phyloP scores from a whole-genome alignment of 2,797 vertebrate species.

The Tenualosa thibaudeaui region DNA sequence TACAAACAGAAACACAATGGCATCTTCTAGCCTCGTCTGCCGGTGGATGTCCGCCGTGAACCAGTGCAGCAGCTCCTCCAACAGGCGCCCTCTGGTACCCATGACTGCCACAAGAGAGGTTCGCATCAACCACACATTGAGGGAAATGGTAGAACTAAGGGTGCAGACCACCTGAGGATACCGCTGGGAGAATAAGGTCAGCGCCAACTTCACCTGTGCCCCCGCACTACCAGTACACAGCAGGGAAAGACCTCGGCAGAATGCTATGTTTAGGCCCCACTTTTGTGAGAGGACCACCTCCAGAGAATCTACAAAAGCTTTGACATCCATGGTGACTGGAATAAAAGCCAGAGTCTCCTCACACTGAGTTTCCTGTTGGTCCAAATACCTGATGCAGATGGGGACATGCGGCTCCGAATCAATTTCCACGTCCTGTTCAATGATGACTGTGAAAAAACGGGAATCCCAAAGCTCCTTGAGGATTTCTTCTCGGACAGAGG shows the following conservation, averaged over 20 bases:
- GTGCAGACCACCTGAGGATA: conserved; percentile 73
- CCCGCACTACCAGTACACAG: conserved; percentile 69
- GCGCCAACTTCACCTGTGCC: conserved; percentile 69
- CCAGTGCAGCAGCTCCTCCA: conserved; percentile 70
- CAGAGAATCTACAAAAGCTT: conserved; percentile 64
- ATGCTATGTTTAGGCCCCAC: conserved; percentile 79
- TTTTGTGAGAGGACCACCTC: conserved; percentile 73
- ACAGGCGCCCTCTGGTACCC: conserved; percentile 58
- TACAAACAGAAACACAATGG: conserved; percentile 66
- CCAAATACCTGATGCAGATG: conserved; percentile 75
- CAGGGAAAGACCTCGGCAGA: conserved; percentile 74
- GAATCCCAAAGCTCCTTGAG: conserved; percentile 76
- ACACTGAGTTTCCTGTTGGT: conserved; percentile 72
- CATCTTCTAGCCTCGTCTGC: conserved; percentile 71
- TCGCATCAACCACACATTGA: conserved; percentile 74
- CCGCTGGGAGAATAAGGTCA: conserved; percentile 66
- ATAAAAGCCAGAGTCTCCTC: conserved; percentile 77
- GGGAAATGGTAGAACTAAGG: conserved; percentile 69
- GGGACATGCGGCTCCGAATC: conserved; percentile 70
- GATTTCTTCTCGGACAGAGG: conserved; percentile 71
- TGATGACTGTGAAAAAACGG: conserved; percentile 77
- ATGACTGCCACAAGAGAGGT: conserved; percentile 63
- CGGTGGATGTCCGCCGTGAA: conserved; percentile 69
- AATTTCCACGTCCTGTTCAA: conserved; percentile 68
- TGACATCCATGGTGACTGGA: conserved; percentile 64